phyloP scores from a whole-genome alignment of 2,113 vertebrate genomes.

The Sprattus sprattus region DNA sequence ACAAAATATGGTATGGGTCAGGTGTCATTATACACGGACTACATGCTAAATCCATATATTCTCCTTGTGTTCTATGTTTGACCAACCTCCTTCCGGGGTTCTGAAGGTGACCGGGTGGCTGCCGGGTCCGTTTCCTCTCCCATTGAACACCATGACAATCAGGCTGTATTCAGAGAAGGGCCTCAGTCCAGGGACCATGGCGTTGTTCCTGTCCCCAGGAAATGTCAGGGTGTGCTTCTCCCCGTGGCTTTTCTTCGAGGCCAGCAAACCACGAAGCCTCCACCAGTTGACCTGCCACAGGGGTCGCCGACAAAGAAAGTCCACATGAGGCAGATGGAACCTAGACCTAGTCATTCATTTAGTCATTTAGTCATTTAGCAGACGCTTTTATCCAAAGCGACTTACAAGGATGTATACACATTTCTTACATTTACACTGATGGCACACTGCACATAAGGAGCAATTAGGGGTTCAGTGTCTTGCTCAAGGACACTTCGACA shows the following conservation, averaged over 20 bases:
- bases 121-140: constrained; percentile 88
- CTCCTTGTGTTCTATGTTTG: background rate
- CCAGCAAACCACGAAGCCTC: constrained; percentile 81
- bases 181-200: constrained; percentile 79
- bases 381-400: too few relatives aligned
- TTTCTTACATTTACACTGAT: too few relatives aligned
- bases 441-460: too few relatives aligned
- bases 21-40: constrained; percentile 1
- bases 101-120: constrained; percentile 82
- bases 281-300: constrained; percentile 86
- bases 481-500: too few relatives aligned
- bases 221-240: constrained; percentile 78
- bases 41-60: background rate
- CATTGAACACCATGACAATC: constrained; percentile 86
- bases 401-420: too few relatives aligned
- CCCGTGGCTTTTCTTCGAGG: constrained; percentile 76
- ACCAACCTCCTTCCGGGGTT: constrained; percentile 93
- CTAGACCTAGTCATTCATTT: too few relatives aligned
- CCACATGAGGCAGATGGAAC: background rate
- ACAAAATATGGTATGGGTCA: constrained; percentile 26
- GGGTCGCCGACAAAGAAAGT: background rate
- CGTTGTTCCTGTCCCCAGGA: constrained; percentile 75
- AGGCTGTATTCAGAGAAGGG: constrained; percentile 91
- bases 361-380: too few relatives aligned
- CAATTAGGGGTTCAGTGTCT: too few relatives aligned